Conservation (phyloP, 2,888 invertebrate genomes). For the Heliconius erato region DNA sequence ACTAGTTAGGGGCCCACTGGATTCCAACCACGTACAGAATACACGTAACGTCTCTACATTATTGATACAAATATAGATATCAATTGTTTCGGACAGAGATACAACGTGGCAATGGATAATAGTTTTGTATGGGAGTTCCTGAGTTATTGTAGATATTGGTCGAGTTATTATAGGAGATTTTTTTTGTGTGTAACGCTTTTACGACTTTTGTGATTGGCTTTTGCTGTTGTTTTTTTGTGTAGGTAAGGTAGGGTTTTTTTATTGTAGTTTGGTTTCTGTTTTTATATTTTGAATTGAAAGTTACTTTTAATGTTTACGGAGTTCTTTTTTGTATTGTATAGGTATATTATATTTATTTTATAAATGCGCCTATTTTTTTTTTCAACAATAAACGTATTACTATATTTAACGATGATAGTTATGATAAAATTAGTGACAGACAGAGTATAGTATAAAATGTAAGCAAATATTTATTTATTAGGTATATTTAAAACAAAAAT, state of each 20-base stretch:
- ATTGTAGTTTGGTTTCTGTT: background rate
- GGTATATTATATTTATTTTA: too few relatives aligned
- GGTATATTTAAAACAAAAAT: too few relatives aligned
- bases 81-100: constrained; percentile 84
- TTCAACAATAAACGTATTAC: background rate
- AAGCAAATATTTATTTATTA: too few relatives aligned
- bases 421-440: background rate
- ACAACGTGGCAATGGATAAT: constrained; percentile 72
- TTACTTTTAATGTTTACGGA: background rate
- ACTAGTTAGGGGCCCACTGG: constrained; percentile 62
- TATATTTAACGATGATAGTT: background rate
- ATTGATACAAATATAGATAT: constrained; percentile 86
- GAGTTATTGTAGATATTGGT: constrained; percentile 10
- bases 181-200: background rate
- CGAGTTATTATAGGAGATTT: constrained; percentile 32
- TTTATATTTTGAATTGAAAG: background rate
- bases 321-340: background rate
- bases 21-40: constrained; percentile 81
- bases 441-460: too few relatives aligned
- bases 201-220: background rate
- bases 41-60: constrained; percentile 82
- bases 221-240: background rate
- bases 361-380: too few relatives aligned
- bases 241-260: too few relatives aligned
- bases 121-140: constrained; percentile 31